Evolutionary conservation across 2,113 vertebrate species (phyloP), one percentile per base, ranked within the genome.

Genomic region (Rhinolophus sinicus): DNA sequence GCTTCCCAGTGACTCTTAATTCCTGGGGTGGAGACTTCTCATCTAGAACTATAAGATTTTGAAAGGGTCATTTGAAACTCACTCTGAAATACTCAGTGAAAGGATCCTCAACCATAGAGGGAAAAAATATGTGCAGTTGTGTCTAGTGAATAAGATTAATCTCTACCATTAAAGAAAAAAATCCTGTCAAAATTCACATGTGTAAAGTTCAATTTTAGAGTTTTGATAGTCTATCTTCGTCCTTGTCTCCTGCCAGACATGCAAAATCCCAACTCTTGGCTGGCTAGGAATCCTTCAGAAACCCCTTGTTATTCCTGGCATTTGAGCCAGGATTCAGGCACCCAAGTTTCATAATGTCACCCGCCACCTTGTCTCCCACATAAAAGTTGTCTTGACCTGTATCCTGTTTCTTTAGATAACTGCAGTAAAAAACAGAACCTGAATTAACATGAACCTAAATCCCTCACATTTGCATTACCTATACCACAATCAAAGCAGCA

Each of bases 61-160:
- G 26, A 91, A 86, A 90, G 75, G 3, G 18, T 44, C 22, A 77
- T 50, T 93, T 91, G 33, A 72, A 96, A 94, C 33, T 95, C 33
- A 88, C 30, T 69, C 91, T 88, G 58, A 94, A 64, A 92, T 83
- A 54, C 38, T 77, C 8, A 73, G 21, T 60, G 3, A 64, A 85
- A 91, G 8, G 0, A 1, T 72, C 30, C 40, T 90, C 40, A 35
- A 18, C 65, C 60, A 44, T 18, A 82, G n/a, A 8, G 9, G 13
- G 15, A 38, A 35, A 35, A 35, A 12, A 35, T 5, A 81, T 28
- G 22, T 92, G 44, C 14, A 50, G 0, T 47, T 5, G 38, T 35
- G 18, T 13, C 58, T 73, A 14, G 44, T 38, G 19, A 54, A 56
- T 38, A 67, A 82, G 60, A 72, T 54, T 40, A 82, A 70, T 58